phyloP scores from a whole-genome alignment of 2,113 vertebrate species.

The Mus pahari region DNA sequence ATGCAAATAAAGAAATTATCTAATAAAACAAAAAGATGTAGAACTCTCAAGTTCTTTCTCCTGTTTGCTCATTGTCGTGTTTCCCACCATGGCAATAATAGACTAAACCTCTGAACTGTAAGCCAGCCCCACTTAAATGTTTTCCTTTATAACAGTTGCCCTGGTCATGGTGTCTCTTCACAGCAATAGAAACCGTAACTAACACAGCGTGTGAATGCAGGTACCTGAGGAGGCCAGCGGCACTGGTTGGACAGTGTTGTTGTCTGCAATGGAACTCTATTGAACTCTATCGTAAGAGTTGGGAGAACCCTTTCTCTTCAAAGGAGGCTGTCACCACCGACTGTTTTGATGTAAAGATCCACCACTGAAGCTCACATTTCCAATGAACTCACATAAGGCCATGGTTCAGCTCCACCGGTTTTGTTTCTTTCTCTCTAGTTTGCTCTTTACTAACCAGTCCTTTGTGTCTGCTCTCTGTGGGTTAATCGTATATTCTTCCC shows the following conservation, averaged over 20 bases:
- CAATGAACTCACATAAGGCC: conserved; percentile 22
- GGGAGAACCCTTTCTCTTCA: not conserved
- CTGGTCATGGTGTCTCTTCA: not conserved
- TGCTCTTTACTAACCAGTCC: conserved; percentile 10
- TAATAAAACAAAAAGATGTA: too few relatives aligned
- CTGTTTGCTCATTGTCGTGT: not conserved
- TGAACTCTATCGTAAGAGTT: too few relatives aligned
- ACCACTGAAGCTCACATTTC: not conserved
- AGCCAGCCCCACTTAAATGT: not conserved
- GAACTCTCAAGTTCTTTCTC: not conserved
- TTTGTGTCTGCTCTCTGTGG: conserved; percentile 1
- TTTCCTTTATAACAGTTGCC: not conserved
- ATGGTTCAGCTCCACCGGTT: not conserved
- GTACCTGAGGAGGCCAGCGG: not conserved
- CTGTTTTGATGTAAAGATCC: not conserved
- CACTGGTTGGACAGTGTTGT: too few relatives aligned
- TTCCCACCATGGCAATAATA: not conserved
- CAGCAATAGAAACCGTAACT: not conserved
- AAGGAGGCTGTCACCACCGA: not conserved
- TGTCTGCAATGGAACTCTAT: too few relatives aligned
- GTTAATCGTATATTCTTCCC: conserved; percentile 40
- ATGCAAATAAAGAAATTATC: too few relatives aligned
- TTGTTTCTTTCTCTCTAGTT: conserved; percentile 40
- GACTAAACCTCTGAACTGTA: not conserved
- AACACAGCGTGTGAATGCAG: not conserved